Percentiles rank a stretch among this genome's conserved stretches.
phyloP scores from a whole-genome alignment of 2,888 invertebrate genomes.

The Antheraea yamamai region DNA sequence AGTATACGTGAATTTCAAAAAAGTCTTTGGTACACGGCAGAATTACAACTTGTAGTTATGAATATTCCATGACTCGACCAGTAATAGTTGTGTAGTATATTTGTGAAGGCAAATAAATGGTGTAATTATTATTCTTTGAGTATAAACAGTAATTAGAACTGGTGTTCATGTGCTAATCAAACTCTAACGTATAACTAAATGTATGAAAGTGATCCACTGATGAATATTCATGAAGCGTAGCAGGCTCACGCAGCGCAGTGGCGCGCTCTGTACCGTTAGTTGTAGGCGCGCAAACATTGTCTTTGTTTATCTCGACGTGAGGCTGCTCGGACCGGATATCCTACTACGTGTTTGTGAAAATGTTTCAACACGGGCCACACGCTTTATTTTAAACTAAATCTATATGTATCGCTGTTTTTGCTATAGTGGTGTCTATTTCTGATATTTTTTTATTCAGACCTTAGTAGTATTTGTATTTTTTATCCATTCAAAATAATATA shows the following conservation, averaged over 20 bases:
- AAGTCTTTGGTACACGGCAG: too few relatives aligned
- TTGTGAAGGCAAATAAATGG: neutral
- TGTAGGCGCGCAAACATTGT: neutral
- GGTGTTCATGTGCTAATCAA: neutral
- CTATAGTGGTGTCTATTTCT: too few relatives aligned
- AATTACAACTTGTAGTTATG: too few relatives aligned
- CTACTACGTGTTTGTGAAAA: neutral
- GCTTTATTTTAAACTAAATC: neutral
- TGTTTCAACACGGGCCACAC: neutral
- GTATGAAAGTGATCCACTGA: neutral
- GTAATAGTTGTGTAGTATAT: neutral
- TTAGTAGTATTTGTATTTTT: neutral
- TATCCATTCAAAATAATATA: neutral
- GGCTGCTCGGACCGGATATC: neutral
- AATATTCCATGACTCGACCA: too few relatives aligned
- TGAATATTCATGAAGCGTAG: neutral
- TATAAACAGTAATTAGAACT: neutral
- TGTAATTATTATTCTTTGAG: neutral
- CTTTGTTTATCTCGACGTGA: conserved; percentile 1
- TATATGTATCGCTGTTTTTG: too few relatives aligned
- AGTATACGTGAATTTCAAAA: too few relatives aligned
- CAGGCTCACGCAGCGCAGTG: neutral
- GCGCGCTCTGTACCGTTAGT: neutral
- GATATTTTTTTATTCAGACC: neutral
- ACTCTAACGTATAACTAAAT: neutral